Conservation (phyloP, 2,797 vertebrate genomes). For the Lutjanus argentimaculatus region DNA sequence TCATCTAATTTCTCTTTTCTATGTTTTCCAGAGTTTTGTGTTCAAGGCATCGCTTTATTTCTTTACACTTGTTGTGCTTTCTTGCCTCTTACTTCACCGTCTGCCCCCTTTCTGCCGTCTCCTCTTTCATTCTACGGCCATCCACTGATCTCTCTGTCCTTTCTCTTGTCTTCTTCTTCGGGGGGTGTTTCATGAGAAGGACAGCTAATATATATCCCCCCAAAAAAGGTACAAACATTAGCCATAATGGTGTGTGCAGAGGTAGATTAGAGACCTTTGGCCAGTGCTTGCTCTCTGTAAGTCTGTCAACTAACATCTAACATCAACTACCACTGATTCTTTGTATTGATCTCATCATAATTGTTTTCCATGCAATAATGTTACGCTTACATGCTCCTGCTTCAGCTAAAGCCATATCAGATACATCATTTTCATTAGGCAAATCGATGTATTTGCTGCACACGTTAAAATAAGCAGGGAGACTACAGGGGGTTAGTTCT, state of each 20-base stretch:
- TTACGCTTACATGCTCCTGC: conserved; percentile 6
- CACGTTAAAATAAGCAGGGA: neutral
- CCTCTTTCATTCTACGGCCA: conserved; percentile 83
- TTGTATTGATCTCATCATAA: conserved; percentile 23
- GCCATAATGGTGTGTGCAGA: conserved; percentile 61
- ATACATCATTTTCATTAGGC: neutral
- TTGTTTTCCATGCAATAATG: neutral
- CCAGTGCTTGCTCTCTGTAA: conserved; percentile 65
- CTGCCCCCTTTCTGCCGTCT: conserved; percentile 74
- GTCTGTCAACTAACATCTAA: conserved; percentile 71
- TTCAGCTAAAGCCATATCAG: conserved; percentile 4
- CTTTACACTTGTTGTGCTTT: conserved; percentile 78
- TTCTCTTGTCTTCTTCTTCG: conserved; percentile 84
- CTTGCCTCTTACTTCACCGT: conserved; percentile 71
- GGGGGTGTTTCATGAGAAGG: conserved; percentile 94
- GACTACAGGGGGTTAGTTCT: neutral
- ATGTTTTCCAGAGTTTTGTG: conserved; percentile 89
- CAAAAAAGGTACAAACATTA: conserved; percentile 92
- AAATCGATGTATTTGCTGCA: neutral
- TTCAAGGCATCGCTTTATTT: conserved; percentile 85
- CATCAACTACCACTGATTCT: conserved; percentile 35
- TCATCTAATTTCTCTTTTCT: conserved; percentile 88
- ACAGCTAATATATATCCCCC: conserved; percentile 94
- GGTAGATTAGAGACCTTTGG: conserved; percentile 39
- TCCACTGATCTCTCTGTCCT: conserved; percentile 90